Evolutionary conservation across 2,113 vertebrate species (phyloP).

Genomic region (Amphiprion percula): DNA sequence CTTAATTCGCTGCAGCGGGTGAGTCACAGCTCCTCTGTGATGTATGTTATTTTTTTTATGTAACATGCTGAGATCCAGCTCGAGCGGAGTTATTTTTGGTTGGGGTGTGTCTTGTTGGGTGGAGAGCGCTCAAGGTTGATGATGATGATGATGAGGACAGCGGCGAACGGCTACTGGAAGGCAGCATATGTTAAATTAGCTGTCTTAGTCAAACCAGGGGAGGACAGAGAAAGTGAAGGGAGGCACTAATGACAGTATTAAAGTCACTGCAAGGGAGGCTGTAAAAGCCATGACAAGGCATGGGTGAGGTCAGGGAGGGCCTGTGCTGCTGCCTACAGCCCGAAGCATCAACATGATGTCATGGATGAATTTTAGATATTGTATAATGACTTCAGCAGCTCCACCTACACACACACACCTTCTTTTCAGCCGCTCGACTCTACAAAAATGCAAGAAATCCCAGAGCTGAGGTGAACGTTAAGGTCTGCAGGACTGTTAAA

Average conservation of each 20-base stretch:
- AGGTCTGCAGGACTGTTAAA: constrained; percentile 19
- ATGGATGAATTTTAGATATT: constrained; percentile 34
- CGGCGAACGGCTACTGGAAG: constrained; percentile 16
- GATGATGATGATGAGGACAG: constrained; percentile 15
- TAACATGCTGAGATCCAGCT: constrained; percentile 49
- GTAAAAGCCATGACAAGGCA: constrained; percentile 11
- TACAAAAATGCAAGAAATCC: constrained; percentile 13
- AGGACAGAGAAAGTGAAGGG: constrained; percentile 22
- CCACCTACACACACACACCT: constrained; percentile 53
- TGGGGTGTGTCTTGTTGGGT: constrained; percentile 65
- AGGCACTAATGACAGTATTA: constrained; percentile 26
- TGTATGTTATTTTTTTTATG: constrained; percentile 58
- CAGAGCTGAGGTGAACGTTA: constrained; percentile 4
- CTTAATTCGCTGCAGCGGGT: constrained; percentile 39
- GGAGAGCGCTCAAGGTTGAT: constrained; percentile 16
- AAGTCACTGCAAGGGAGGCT: constrained; percentile 37
- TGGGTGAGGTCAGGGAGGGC: constrained; percentile 51
- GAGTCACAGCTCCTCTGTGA: constrained; percentile 57
- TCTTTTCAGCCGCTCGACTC: constrained; percentile 11
- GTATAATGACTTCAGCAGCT: constrained; percentile 52
- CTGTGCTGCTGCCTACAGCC: constrained; percentile 17
- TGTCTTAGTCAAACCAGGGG: background rate
- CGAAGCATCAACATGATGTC: constrained; percentile 38
- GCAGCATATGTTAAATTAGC: constrained; percentile 12
- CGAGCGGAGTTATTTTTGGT: constrained; percentile 72